Evolutionary conservation across 1,140 invertebrate species (phyloP), one percentile per base, ranked within the genome.

Genomic region (Drosophila bocki): DNA sequence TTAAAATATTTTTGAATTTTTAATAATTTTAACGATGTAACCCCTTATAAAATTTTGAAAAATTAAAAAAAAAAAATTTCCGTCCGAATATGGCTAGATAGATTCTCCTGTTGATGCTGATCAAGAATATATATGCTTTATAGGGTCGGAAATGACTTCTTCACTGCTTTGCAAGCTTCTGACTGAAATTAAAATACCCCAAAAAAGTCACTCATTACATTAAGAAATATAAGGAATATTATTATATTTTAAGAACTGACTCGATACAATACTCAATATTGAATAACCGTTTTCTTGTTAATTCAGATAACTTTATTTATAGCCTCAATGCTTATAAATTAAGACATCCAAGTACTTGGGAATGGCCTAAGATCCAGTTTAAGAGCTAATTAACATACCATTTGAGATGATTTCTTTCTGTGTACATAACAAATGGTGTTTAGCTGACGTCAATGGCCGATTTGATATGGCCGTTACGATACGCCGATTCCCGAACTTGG

Each of bases 391-490:
- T 54, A 54, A 39, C n/a, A 54, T 54, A 7, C 53, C 33, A 54
- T 11, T 22, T 6, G 33, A 15, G 33, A 15, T 39, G 33, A 54
- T 54, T 54, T 54, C 53, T 54, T 54, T 54, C 53, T 37, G 53
- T 54, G 53, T 54, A 54, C 53, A 39, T 54, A 60, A 48, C 54
- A 72, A 72, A 72, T 76, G 74, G 61, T 67, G 61, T 76, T 76
- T 44, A 29, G 47, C 61, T 76, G 74, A 76, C 74, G 74, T 76
- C 74, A 76, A 76, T 48, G 53, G 75, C 37, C 74, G 72, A 75
- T 72, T 69, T 15, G 63, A 50, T 69, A 15, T 51, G 65, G 37
- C 47, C 62, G 13, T 69, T 44, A 39, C 44, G 65, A 51, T 59
- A 41, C 44, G 45, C n/a, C 51, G 17, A 60, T 26, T 17, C 7